Conservation (phyloP, 1,140 invertebrate species). For the Adelges cooleyi region DNA sequence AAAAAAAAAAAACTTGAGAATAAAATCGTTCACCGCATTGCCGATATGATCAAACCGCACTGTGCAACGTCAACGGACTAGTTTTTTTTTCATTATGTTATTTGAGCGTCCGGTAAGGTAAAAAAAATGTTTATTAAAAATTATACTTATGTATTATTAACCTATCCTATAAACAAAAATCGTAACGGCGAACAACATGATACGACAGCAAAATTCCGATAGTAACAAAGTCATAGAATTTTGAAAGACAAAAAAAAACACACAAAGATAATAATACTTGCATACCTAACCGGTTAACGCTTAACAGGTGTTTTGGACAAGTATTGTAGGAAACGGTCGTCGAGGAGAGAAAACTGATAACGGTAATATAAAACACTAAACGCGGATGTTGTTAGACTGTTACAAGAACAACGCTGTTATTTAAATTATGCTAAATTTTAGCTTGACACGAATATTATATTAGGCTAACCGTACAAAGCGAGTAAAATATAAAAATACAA, state of each 20-base stretch:
- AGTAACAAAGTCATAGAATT: too few species aligned
- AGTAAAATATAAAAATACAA: too few species aligned
- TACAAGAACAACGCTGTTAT: too few species aligned
- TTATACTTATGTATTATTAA: not conserved
- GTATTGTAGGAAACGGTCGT: too few species aligned
- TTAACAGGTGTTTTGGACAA: slow-evolving; percentile 20
- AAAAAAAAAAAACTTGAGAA: not conserved
- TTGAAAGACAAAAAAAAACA: not conserved
- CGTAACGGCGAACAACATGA: not conserved
- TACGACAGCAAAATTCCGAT: not conserved
- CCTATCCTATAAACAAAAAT: not conserved
- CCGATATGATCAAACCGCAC: not conserved
- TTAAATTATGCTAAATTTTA: too few species aligned
- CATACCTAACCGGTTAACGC: slow-evolving; percentile 7
- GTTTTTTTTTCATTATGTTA: too few species aligned
- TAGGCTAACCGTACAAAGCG: too few species aligned
- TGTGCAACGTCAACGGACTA: not conserved
- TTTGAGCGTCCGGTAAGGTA: too few species aligned
- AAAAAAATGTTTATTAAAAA: not conserved
- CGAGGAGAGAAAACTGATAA: too few species aligned
- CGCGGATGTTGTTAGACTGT: too few species aligned
- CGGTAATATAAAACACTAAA: too few species aligned
- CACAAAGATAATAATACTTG: not conserved
- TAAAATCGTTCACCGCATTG: not conserved
- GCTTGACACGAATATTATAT: too few species aligned